Conservation (phyloP, 2,113 vertebrate genomes). For the Sitta europaea region DNA sequence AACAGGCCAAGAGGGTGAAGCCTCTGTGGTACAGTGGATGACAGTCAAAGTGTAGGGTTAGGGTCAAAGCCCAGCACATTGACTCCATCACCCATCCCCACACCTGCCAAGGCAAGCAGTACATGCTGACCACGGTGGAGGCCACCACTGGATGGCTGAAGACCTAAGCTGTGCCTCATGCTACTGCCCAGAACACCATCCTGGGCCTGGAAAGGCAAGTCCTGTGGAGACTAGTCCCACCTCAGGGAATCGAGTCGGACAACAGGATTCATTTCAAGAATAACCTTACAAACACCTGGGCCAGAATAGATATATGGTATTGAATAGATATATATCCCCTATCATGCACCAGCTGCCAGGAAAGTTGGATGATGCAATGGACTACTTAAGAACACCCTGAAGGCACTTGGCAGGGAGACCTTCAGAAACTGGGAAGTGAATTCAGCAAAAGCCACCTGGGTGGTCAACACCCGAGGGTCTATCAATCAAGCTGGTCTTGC, state of each 20-base stretch:
- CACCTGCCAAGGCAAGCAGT: neutral
- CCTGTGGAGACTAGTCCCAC: neutral
- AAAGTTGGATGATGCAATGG: fast-evolving
- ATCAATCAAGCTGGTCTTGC: too few species aligned
- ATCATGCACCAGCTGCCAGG: neutral
- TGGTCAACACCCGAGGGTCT: too few species aligned
- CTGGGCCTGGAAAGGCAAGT: neutral
- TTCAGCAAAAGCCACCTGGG: neutral
- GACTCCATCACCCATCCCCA: neutral
- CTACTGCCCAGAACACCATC: neutral
- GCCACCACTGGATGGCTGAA: neutral
- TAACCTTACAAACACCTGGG: neutral
- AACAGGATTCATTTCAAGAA: neutral
- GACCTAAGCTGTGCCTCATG: neutral
- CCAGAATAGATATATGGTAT: neutral
- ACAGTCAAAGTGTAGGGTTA: too few species aligned
- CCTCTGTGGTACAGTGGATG: neutral
- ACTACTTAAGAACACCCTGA: neutral
- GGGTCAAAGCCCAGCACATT: neutral
- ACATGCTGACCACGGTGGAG: neutral
- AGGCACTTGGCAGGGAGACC: neutral
- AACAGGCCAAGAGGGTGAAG: neutral
- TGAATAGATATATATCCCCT: neutral
- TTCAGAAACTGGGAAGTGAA: neutral
- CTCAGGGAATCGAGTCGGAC: neutral